These are phyloP conservation scores for Epinotia demarniana DNA, from an alignment of 2,888 invertebrate species.

Conservation along the genomic window DNA sequence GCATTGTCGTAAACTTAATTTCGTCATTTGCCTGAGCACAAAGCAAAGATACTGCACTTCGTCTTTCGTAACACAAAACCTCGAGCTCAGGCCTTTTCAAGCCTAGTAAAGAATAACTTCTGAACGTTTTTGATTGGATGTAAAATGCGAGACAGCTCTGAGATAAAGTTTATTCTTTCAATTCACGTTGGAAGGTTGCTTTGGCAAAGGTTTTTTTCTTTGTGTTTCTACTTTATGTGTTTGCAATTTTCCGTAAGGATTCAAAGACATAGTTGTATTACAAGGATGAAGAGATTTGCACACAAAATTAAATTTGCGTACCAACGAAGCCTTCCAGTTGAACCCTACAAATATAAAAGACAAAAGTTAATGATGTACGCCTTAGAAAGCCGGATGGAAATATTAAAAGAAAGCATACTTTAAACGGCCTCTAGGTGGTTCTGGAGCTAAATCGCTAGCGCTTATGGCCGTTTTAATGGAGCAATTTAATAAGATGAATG, in stretches of 20 bases:
- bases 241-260: constrained; percentile 33
- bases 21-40: constrained; percentile 32
- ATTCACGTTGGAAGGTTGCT: constrained; percentile 33
- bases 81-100: constrained; percentile 31
- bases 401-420: constrained; percentile 47
- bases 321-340: background rate
- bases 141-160: constrained; percentile 46
- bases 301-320: background rate
- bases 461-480: constrained; percentile 70
- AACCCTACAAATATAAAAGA: constrained; percentile 18
- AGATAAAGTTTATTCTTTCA: constrained; percentile 45
- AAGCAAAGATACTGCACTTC: constrained; percentile 43
- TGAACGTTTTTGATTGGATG: constrained; percentile 46
- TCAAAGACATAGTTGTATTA: background rate
- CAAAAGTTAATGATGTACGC: constrained; percentile 31
- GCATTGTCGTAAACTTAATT: constrained; percentile 38
- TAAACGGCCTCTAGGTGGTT: constrained; percentile 48
- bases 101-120: constrained; percentile 43
- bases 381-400: constrained; percentile 36
- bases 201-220: constrained; percentile 18
- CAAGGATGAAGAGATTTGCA: background rate
- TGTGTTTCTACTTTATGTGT: constrained; percentile 23
- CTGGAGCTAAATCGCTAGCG: constrained; percentile 58
- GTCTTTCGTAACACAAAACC: constrained; percentile 32
- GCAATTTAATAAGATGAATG: constrained; percentile 73